Evolutionary conservation across 2,797 vertebrate species (phyloP).

Genomic region (Chloroceryle amazona): DNA sequence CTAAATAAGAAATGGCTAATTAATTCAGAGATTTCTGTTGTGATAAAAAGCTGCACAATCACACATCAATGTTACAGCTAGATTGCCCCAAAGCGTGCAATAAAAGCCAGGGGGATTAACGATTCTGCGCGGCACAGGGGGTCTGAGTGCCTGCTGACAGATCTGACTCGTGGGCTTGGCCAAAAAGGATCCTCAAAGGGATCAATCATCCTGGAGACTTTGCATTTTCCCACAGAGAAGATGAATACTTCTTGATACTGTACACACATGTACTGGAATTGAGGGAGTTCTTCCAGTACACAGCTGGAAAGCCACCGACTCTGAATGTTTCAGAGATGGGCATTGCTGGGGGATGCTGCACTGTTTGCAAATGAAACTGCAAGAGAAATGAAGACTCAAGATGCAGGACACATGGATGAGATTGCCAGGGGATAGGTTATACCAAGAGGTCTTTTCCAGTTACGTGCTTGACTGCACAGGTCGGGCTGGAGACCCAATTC

Average conservation of each 20-base stretch:
- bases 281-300: neutral
- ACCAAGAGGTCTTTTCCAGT: neutral
- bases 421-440: neutral
- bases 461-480: neutral
- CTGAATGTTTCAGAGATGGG: neutral
- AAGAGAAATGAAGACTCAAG: neutral
- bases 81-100: neutral
- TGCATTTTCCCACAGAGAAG: neutral
- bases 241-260: neutral
- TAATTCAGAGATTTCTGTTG: slow-evolving; percentile 40
- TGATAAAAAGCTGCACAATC: slow-evolving; percentile 49
- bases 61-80: neutral
- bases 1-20: slow-evolving; percentile 83
- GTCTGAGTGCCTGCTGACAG: neutral
- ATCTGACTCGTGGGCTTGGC: neutral
- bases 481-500: neutral
- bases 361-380: neutral
- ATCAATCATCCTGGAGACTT: neutral
- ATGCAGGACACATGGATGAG: neutral
- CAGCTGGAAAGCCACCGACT: neutral
- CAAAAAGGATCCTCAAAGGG: neutral
- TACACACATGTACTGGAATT: neutral
- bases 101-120: neutral
- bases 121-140: neutral
- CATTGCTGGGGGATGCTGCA: neutral